Base-by-base conservation (phyloP, 2,888 invertebrate genomes). In the Drosophila kambysellisi region DNA sequence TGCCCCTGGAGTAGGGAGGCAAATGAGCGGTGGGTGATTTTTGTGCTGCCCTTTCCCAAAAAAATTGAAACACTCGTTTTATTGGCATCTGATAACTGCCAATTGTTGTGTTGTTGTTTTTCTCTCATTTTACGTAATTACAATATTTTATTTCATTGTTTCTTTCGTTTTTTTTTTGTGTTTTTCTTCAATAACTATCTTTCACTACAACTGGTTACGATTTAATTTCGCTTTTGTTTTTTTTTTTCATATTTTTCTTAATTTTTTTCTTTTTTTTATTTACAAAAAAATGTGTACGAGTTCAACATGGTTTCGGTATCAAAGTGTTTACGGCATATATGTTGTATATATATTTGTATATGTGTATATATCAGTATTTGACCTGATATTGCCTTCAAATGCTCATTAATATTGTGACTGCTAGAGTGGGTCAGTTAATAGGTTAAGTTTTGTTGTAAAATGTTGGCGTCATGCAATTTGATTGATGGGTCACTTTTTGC, bases 91-190 rank as follows among this genome's bases (percentile, higher is more conserved):
- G 62, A 70, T 73, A 75, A 74, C 72, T 74, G 87, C 78, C 89
- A 89, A 89, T 81, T 69, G 29, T 62, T 52, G 29, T 50, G 53
- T 30, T 58, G 56, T 59, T 74, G 48, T 37, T 63, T 51, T 61
- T 57, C 53, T 35, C n/a, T 39, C 41, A 57, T 50, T 64, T 66
- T 67, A 79, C 53, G 81, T 87, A 89, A 89, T 84, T 89, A 89
- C 82, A 89, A 83, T 78, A 67, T 64, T 87, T 87, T 84, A 72
- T 79, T 88, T 84, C 65, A 59, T 74, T 57, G 39, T 71, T 70
- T 33, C 53, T 39, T 68, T 60, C 33, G 37, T 64, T 58, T 20
- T 4, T 41, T 58, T 20, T 56, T 51, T 66, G 69, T 73, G 82
- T 63, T 63, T 63, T 82, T 50, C 29, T 58, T 76, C 32, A 52